A percentile compares a stretch with the other conserved stretches of the same genome.
Conservation (phyloP, 2,888 invertebrate species). For the Thera britannica region DNA sequence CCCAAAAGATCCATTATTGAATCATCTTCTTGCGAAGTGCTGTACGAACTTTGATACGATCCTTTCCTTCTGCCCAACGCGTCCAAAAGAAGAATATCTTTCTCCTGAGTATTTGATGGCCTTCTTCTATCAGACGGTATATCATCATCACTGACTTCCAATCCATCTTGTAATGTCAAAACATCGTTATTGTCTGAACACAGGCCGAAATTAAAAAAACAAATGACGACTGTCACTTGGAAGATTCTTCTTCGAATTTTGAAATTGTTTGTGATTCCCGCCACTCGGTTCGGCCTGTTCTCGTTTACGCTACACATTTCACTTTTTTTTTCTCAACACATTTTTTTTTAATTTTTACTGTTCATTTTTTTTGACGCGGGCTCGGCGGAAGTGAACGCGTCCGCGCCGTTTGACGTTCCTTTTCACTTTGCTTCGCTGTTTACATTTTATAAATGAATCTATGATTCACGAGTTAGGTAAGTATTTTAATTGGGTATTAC, state of each 20-base stretch:
- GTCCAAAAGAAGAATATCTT: constrained; percentile 89
- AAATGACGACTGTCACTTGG: constrained; percentile 48
- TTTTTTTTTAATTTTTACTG: constrained; percentile 35
- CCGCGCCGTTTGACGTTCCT: constrained; percentile 56
- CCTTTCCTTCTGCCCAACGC: constrained; percentile 88
- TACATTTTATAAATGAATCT: constrained; percentile 48
- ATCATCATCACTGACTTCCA: constrained; percentile 66
- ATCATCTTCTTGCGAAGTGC: constrained; percentile 84
- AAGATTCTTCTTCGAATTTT: constrained; percentile 67
- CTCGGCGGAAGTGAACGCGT: constrained; percentile 69
- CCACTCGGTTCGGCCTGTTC: constrained; percentile 58
- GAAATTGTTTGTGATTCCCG: constrained; percentile 65
- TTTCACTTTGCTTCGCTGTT: constrained; percentile 69
- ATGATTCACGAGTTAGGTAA: constrained; percentile 40
- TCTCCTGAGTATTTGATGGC: constrained; percentile 88
- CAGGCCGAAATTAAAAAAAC: constrained; percentile 52
- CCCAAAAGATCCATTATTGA: constrained; percentile 93
- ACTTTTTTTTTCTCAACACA: constrained; percentile 53
- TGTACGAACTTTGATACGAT: constrained; percentile 73
- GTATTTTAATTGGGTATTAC: constrained; percentile 34
- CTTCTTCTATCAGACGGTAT: constrained; percentile 72
- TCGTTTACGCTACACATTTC: constrained; percentile 58
- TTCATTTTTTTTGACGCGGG: constrained; percentile 52
- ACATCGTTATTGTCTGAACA: constrained; percentile 74
- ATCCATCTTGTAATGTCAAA: constrained; percentile 73